These are phyloP conservation scores for Lepus timidus DNA, from an alignment of 2,113 vertebrate genomes.

Conservation along the genomic window DNA sequence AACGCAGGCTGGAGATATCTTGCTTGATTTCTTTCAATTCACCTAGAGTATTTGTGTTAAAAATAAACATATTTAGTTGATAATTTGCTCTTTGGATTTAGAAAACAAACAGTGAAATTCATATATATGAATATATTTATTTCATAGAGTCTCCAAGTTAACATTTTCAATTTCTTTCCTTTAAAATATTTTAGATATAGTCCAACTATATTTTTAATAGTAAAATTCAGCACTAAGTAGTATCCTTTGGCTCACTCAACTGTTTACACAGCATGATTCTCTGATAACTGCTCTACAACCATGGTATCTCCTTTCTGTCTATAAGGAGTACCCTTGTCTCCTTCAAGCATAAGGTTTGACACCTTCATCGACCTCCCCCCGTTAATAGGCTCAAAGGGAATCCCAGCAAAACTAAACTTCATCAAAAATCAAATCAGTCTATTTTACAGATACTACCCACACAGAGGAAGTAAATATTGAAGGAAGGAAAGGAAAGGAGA, in stretches of 20 bases:
- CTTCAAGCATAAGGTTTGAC: background rate
- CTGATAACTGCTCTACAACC: background rate
- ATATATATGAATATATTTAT: background rate
- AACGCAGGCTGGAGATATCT: constrained; percentile 95
- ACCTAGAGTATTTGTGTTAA: constrained; percentile 85
- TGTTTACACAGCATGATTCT: background rate
- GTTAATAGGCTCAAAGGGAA: background rate
- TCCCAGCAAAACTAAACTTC: background rate
- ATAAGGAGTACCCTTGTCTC: background rate
- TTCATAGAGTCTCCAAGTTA: background rate
- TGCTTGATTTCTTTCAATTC: constrained; percentile 96
- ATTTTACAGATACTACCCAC: background rate
- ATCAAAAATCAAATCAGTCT: background rate
- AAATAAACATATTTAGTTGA: constrained; percentile 23
- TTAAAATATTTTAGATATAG: constrained; percentile 25
- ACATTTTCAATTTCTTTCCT: background rate
- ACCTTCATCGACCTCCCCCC: too few species aligned
- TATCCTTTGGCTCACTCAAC: background rate
- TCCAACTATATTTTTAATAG: background rate
- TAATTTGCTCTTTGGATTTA: constrained; percentile 27
- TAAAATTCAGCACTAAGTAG: background rate
- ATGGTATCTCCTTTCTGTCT: background rate
- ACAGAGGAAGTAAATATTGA: background rate
- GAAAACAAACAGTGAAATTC: constrained; percentile 29
- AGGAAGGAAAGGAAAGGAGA: background rate